Percentiles rank a stretch among this genome's conserved stretches.
These are phyloP conservation scores for Lissocephala sabroskyi DNA, from an alignment of 2,888 invertebrate species.

Conservation along the genomic window DNA sequence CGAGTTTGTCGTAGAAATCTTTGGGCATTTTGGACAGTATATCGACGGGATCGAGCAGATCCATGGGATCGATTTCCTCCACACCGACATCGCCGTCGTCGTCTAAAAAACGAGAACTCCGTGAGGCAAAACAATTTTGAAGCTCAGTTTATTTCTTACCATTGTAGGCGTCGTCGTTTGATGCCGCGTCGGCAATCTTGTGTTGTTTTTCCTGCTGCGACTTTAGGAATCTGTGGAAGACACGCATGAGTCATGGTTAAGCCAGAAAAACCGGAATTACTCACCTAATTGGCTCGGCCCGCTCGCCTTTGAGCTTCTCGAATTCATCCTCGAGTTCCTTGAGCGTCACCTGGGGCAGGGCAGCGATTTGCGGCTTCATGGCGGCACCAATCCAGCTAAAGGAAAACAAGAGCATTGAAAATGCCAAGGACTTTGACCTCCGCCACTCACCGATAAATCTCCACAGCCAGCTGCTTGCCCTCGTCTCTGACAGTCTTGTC, in stretches of 20 bases:
- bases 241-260: background rate
- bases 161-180: constrained; percentile 72
- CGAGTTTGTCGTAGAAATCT: constrained; percentile 94
- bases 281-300: constrained; percentile 68
- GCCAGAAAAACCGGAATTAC: background rate
- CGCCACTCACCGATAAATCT: constrained; percentile 86
- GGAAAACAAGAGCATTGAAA: too few relatives aligned
- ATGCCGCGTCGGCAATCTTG: constrained; percentile 70
- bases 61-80: constrained; percentile 89
- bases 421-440: too few relatives aligned
- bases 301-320: constrained; percentile 76
- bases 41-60: constrained; percentile 92
- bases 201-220: constrained; percentile 72
- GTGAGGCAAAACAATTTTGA: background rate
- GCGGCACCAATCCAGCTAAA: constrained; percentile 87
- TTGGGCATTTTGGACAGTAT: constrained; percentile 93
- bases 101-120: constrained; percentile 56
- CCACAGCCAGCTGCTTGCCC: constrained; percentile 90
- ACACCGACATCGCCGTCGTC: constrained; percentile 73
- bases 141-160: constrained; percentile 43
- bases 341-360: constrained; percentile 90
- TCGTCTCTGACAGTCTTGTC: constrained; percentile 95
- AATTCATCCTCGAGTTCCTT: constrained; percentile 93
- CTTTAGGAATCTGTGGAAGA: constrained; percentile 62
- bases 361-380: constrained; percentile 87